Evolutionary conservation across 2,888 invertebrate species (phyloP), one percentile per base, ranked within the genome.

Genomic region (Portevinia maculata): DNA sequence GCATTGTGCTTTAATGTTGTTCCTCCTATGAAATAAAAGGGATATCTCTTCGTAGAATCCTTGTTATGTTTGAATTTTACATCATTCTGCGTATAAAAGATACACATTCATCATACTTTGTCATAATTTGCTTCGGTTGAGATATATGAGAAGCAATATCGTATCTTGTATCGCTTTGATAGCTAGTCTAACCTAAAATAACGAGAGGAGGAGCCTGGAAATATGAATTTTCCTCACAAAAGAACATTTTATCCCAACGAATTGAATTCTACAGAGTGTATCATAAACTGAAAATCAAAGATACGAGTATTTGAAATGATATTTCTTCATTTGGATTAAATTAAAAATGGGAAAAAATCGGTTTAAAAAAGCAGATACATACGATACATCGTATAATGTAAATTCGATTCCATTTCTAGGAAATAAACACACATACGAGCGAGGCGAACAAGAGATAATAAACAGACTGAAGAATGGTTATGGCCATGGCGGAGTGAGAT

Each of bases 31-130:
- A 30, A 17, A 19, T 19, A 30, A 59, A 41, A 44, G 44, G n/a
- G 41, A 44, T 46, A 9, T 48, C 19, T 19, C 13, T 30, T 30
- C 30, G 11, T 11, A 24, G 19, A 21, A 57, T 48, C 30, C 32
- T 34, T 17, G 19, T 32, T 32, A 17, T 60, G 34, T 60, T 46
- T 60, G 46, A 9, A 34, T 46, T 44, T 46, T 48, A 13, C 13
- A 46, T 32, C 46, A 46, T 46, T 11, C 13, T 15, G 13, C 34
- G 46, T 44, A 8, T 21, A n/a, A 24, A 21, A 37, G 55, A 60
- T 41, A 53, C 41, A 53, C 39, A 53, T 65, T 53, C 52, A 65
- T 65, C 65, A 65, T 65, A 65, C 39, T 65, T 65, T 53, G 65
- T 39, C 19, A 48, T 46, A 15, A 62, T 64, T 60, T 59, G 32